Base-by-base conservation (phyloP, 2,888 invertebrate species). In the Drosophila kambysellisi region DNA sequence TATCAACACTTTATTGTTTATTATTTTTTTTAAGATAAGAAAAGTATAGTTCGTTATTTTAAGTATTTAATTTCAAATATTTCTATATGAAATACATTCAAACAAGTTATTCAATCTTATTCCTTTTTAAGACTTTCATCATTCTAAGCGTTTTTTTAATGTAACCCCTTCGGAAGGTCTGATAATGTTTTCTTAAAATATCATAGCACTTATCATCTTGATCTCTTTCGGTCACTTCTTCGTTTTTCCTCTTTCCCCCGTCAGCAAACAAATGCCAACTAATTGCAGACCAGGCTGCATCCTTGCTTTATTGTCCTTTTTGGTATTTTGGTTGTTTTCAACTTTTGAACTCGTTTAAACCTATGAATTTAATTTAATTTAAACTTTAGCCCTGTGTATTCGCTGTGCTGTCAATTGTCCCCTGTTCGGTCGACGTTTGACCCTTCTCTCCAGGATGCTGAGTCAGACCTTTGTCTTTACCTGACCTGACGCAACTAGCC, bases 361-460 rank as follows among this genome's bases (percentile, higher is more conserved):
- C 74, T 64, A 82, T 83, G 84, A 86, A 86, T 88, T 86, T 88
- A 86, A 86, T 86, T 86, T 72, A 79, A 86, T 88, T 86, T 86
- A 83, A 86, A 83, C 88, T 86, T 86, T 88, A 72, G 80, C 87
- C 85, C 83, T 63, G 52, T 51, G 52, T 66, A 62, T 50, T 30
- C 59, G 39, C 11, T 70, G 37, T 53, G 62, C 75, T 85, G 86
- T 86, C 74, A 74, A 71, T 79, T 79, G 79, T 39, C 54, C 54
- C 46, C 82, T 71, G 70, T 35, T 52, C 58, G 64, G 67, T 46
- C 58, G 62, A 57, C 66, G 60, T 74, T 77, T 86, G 85, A 88
- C 87, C 87, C 89, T 87, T 83, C 75, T 80, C 68, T 71, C 52
- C 62, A 51, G 58, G 72, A 57, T 64, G 71, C 66, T 71, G 35